Evolutionary conservation across 2,113 vertebrate genomes (phyloP).

Genomic region (Caranx melampygus): DNA sequence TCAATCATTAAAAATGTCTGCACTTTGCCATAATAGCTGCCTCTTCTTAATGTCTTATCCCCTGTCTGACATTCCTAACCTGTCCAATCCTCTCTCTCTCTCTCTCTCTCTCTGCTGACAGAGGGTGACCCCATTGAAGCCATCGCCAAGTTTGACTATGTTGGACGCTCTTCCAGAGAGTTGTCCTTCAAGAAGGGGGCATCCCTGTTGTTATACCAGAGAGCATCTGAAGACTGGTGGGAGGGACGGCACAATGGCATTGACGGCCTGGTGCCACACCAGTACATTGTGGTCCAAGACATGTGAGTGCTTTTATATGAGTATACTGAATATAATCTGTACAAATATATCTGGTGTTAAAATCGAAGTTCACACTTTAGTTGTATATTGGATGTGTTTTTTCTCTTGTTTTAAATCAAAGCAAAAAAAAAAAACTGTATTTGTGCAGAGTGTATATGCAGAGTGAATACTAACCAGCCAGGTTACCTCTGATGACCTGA

Average conservation of each 20-base stretch:
- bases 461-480: slow-evolving; percentile 17
- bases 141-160: slow-evolving; percentile 98
- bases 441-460: background rate
- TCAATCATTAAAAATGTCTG: slow-evolving; percentile 18
- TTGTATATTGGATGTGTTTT: background rate
- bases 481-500: background rate
- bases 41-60: slow-evolving; percentile 19
- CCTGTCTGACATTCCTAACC: slow-evolving; percentile 46
- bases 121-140: slow-evolving; percentile 98
- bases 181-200: slow-evolving; percentile 99
- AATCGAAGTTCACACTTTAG: background rate
- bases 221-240: slow-evolving; percentile 99
- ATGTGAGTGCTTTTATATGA: slow-evolving; percentile 87
- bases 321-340: background rate
- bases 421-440: background rate
- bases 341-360: background rate
- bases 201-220: slow-evolving; percentile 95
- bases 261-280: slow-evolving; percentile 97
- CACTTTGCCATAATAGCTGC: background rate
- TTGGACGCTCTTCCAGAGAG: slow-evolving; percentile 94
- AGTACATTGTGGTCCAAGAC: slow-evolving; percentile 99
- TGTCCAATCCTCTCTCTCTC: slow-evolving; percentile 49
- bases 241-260: slow-evolving; percentile 98
- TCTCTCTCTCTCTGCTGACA: slow-evolving; percentile 68
- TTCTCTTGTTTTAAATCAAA: slow-evolving; percentile 10